Base-by-base conservation (phyloP, 2,113 vertebrate genomes). In the Sisor rabdophorus region DNA sequence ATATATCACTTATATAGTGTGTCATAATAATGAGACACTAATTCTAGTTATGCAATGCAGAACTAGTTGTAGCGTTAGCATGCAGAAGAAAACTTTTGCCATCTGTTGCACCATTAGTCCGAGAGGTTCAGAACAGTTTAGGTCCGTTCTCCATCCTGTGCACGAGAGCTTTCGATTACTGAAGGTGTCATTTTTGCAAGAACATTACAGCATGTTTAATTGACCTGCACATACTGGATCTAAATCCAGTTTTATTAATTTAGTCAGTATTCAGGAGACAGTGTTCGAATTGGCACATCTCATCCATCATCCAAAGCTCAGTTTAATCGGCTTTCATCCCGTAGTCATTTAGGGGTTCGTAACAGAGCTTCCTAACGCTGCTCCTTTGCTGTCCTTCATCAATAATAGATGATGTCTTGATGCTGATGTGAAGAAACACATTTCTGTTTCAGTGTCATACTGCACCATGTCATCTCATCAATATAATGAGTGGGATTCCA, bases 261-360 rank as follows among this genome's bases (percentile, higher is more conserved):
- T 47, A 53, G 73, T 68, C 63, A 30, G 24, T 22, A 58, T 59
- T 58, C 55, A 67, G 59, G 28, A 20, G 48, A 61, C 61, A 28
- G 22, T 28, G 3, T 13, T 32, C 48, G 58, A 79, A 69, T 58
- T 63, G 61, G 16, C 68, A 17, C 36, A 50, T 65, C 50, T 71
- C 58, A 74, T 82, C 80, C 12, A 22, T 56, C 47, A 73, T 70
- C 26, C 32, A 19, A 22, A 4, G 22, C 53, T 75, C 30, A 54
- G 71, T 73, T 73, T 72, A 78, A 82, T 82, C 73, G 70, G 58
- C 68, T 79, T 61, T 64, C 77, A 56, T 73, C 67, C 16, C 16
- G 7, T 7, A 12, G 59, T 26, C 52, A n/a, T 73, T 17, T 5
- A 6, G 53, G n/a, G 40, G 15, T 71, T 36, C 56, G 53, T 10